Evolutionary conservation across 2,888 invertebrate genomes (phyloP), one percentile per base, ranked within the genome.

Genomic region (Terebella lapidaria): DNA sequence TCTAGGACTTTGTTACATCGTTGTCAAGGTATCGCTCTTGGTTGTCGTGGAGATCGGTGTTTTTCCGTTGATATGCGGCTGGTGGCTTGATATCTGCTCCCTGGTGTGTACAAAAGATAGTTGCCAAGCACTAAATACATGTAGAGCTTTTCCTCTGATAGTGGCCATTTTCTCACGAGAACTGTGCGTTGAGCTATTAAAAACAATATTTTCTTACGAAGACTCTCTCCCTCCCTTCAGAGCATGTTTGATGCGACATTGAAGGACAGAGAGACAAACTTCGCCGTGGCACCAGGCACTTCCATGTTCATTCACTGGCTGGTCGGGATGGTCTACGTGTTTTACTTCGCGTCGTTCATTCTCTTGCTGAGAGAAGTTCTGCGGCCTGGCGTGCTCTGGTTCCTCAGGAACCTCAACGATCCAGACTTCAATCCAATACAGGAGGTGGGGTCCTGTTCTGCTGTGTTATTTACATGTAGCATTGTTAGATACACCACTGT

Each of bases 381-480:
- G 42, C 85, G 99, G 57, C 99, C 99, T 0, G 99, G 99, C 0
- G 95, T 97, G 0, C 84, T 99, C 1, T 99, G 97, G 97, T 99
- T 99, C 81, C 84, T 99, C 71, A 86, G 96, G 69, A 99, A 99
- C 80, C 85, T 99, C 61, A 99, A 99, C 81, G 97, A 99, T 83
- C 97, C 99, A 0, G 97, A 99, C 75, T 99, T 99, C 75, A 97
- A 96, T 83, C 99, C 99, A 4, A 95, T 99, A 63, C 95, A 94
- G 84, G 94, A 85, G 80, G 84, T 84, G 68, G 64, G 63, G 30
- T n/a, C 45, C 25, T n/a, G n/a, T n/a, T 30, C 3, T 52, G n/a
- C 25, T 29, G 10, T 10, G 22, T 54, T 15, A 1, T 1, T 26
- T 54, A 22, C n/a, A n/a, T n/a, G n/a, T n/a, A n/a, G n/a, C n/a